phyloP scores from a whole-genome alignment of 2,797 vertebrate genomes.

The Gymnoscopelus braueri region DNA sequence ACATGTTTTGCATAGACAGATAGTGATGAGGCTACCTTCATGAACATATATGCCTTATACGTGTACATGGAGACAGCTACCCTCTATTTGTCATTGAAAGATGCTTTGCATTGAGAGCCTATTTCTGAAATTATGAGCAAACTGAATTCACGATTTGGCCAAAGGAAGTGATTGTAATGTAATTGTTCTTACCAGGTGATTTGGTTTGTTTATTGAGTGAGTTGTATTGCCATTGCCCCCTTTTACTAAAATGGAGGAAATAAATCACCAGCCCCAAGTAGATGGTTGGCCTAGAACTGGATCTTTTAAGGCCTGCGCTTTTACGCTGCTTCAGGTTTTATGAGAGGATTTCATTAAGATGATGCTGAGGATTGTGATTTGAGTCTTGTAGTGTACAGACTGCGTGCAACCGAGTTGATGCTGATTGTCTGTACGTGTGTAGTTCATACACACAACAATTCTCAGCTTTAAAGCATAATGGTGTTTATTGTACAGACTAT shows the following conservation, averaged over 20 bases:
- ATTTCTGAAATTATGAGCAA: slow-evolving; percentile 1
- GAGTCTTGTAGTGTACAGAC: slow-evolving; percentile 57
- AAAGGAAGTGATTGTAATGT: slow-evolving; percentile 23
- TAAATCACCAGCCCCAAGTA: slow-evolving; percentile 6
- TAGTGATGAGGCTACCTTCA: neutral
- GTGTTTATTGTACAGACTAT: slow-evolving; percentile 83
- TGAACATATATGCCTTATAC: neutral
- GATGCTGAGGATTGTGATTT: slow-evolving; percentile 34
- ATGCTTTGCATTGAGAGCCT: neutral
- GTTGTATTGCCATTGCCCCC: slow-evolving; percentile 9
- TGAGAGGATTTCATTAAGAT: slow-evolving; percentile 28
- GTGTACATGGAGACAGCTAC: neutral
- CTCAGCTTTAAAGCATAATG: slow-evolving; percentile 78
- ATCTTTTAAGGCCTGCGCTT: slow-evolving; percentile 13
- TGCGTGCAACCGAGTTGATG: slow-evolving; percentile 36
- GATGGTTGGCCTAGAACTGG: slow-evolving; percentile 18
- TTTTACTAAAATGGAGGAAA: slow-evolving; percentile 31
- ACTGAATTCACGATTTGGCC: slow-evolving; percentile 31
- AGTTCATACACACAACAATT: slow-evolving; percentile 78
- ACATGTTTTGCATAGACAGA: neutral
- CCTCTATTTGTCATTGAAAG: neutral
- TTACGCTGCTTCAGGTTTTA: slow-evolving; percentile 17
- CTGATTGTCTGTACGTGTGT: slow-evolving; percentile 69
- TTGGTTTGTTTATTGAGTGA: slow-evolving; percentile 5
- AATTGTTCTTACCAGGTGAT: neutral